phyloP scores from a whole-genome alignment of 2,113 vertebrate species.

The Otolemur garnettii region DNA sequence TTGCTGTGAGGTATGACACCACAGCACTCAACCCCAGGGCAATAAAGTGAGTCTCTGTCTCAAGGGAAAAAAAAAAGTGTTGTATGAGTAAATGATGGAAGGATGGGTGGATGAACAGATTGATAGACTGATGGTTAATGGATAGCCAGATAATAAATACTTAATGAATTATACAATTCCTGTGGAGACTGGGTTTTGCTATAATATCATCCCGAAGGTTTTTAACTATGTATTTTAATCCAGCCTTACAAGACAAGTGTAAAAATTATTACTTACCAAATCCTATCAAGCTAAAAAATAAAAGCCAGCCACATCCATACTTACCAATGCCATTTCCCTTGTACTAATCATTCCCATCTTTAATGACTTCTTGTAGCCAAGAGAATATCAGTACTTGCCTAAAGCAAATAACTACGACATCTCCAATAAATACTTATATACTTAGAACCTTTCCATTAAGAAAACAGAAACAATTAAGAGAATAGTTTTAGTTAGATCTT shows the following conservation, averaged over 20 bases:
- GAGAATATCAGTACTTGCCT: slow-evolving; percentile 30
- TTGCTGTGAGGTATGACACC: no score
- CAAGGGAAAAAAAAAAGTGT: neutral
- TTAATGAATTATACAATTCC: neutral
- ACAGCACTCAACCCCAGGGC: no score
- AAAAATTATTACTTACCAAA: slow-evolving; percentile 35
- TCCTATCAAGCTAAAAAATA: neutral
- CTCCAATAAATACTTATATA: neutral
- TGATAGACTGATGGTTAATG: neutral
- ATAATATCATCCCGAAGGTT: neutral
- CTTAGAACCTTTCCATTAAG: neutral
- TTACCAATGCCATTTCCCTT: slow-evolving; percentile 19
- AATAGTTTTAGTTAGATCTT: slow-evolving; percentile 21
- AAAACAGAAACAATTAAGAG: slow-evolving; percentile 38
- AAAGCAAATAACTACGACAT: neutral
- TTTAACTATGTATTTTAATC: slow-evolving; percentile 48
- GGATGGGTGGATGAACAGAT: neutral
- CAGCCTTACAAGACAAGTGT: neutral
- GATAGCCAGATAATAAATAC: neutral
- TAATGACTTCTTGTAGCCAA: neutral
- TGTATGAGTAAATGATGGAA: neutral
- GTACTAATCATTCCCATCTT: neutral
- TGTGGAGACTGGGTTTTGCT: slow-evolving; percentile 22
- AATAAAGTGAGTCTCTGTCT: no score
- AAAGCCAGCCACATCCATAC: neutral